These are phyloP conservation scores for Tamandua tetradactyla DNA, from an alignment of 2,797 vertebrate species.

Conservation along the genomic window DNA sequence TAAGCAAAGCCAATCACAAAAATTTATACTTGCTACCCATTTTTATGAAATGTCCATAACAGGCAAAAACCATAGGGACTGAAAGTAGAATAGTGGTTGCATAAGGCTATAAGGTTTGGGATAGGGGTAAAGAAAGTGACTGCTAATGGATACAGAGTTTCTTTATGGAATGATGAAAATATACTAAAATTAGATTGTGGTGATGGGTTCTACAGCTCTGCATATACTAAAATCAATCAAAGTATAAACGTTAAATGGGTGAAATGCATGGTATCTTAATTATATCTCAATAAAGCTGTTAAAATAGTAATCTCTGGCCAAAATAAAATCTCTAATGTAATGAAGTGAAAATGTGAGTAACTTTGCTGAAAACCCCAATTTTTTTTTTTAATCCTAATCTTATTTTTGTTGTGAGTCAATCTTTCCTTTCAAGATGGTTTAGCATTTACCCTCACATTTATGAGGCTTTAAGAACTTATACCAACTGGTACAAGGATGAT, in stretches of 20 bases:
- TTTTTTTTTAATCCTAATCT: too few relatives aligned
- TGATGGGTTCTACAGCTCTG: neutral
- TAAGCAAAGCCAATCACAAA: neutral
- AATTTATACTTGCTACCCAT: neutral
- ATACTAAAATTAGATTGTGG: neutral
- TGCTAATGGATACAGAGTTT: neutral
- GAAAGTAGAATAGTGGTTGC: neutral
- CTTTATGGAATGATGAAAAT: neutral
- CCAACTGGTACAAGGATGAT: neutral
- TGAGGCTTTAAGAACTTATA: neutral
- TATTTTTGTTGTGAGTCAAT: neutral
- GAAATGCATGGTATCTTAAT: neutral
- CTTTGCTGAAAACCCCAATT: too few relatives aligned
- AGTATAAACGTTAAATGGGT: neutral
- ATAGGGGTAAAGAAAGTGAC: neutral
- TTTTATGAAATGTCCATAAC: neutral
- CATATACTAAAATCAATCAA: neutral
- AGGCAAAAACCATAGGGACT: neutral
- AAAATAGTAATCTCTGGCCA: constrained; percentile 12
- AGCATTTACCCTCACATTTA: neutral
- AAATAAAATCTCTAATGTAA: neutral
- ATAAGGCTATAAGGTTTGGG: neutral
- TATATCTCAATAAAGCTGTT: neutral
- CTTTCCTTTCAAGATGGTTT: neutral
- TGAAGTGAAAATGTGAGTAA: neutral